phyloP scores from a whole-genome alignment of 2,797 vertebrate species.

The Emys orbicularis region DNA sequence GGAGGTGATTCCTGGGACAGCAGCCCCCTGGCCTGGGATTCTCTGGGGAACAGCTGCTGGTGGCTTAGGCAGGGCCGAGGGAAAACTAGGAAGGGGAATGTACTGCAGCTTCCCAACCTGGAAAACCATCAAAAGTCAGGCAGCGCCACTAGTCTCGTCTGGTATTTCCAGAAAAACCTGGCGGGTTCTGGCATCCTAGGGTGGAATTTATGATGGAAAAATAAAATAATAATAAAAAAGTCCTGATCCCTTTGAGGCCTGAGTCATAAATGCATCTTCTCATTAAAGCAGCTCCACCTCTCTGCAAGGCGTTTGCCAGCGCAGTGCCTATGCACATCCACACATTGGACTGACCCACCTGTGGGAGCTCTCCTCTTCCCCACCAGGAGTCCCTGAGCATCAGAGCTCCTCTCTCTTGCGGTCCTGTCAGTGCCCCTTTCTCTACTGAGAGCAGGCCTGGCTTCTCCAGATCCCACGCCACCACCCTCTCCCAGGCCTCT shows the following conservation, averaged over 20 bases:
- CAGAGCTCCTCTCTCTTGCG: background rate
- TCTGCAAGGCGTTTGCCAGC: constrained; percentile 63
- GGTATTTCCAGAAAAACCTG: constrained; percentile 78
- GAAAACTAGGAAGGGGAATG: constrained; percentile 43
- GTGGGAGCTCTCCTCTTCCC: constrained; percentile 13
- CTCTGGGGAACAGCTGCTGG: background rate
- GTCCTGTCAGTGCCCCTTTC: background rate
- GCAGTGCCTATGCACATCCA: constrained; percentile 46
- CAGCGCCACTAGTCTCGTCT: constrained; percentile 73
- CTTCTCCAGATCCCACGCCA: background rate
- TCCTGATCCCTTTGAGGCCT: constrained; percentile 81
- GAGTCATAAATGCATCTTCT: constrained; percentile 81
- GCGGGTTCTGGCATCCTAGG: constrained; percentile 74
- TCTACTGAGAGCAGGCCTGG: background rate
- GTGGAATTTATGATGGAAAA: constrained; percentile 84
- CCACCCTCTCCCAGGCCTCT: background rate
- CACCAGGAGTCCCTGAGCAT: background rate
- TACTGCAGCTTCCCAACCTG: constrained; percentile 49
- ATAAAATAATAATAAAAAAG: constrained; percentile 78
- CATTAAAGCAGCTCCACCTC: constrained; percentile 80
- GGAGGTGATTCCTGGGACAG: background rate
- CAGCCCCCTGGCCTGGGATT: background rate
- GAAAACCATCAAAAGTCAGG: constrained; percentile 70
- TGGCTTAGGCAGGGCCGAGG: background rate
- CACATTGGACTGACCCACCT: constrained; percentile 41